These are phyloP conservation scores for Ctena decussata DNA, from an alignment of 2,888 invertebrate genomes.

Conservation along the genomic window DNA sequence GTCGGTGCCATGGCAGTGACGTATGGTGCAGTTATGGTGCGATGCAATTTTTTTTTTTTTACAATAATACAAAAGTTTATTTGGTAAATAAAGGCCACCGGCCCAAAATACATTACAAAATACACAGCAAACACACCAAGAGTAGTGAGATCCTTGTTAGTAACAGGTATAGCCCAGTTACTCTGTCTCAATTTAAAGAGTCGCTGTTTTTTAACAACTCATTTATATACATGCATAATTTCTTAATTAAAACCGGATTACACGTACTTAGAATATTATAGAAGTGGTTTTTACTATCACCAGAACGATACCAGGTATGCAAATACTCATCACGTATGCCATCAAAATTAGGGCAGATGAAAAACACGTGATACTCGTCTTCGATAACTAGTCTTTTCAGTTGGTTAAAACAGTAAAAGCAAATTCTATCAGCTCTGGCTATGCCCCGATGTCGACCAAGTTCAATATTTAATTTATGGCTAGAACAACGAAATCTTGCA, in stretches of 20 bases:
- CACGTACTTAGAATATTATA: neutral
- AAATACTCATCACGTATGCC: neutral
- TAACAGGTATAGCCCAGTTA: neutral
- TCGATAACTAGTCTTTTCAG: neutral
- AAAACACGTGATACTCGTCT: constrained; percentile 28
- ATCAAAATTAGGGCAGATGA: constrained; percentile 1
- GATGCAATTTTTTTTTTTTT: no score
- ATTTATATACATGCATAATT: neutral
- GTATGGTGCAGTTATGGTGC: no score
- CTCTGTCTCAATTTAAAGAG: no score
- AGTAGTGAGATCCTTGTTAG: neutral
- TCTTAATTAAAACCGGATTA: neutral
- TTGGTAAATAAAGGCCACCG: neutral
- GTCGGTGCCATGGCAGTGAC: no score
- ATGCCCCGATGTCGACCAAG: constrained; percentile 16
- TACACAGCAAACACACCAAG: neutral
- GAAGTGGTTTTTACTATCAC: neutral
- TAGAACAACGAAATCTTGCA: constrained; percentile 29
- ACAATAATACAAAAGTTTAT: neutral
- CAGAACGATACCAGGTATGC: constrained; percentile 3
- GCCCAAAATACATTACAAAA: neutral
- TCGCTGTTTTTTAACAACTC: neutral
- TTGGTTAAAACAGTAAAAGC: neutral
- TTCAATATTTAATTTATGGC: constrained; percentile 21
- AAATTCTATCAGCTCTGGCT: constrained; percentile 16